Evolutionary conservation across 1,140 invertebrate species (phyloP), one percentile per base, ranked within the genome.

Genomic region (Trichonephila inaurata): DNA sequence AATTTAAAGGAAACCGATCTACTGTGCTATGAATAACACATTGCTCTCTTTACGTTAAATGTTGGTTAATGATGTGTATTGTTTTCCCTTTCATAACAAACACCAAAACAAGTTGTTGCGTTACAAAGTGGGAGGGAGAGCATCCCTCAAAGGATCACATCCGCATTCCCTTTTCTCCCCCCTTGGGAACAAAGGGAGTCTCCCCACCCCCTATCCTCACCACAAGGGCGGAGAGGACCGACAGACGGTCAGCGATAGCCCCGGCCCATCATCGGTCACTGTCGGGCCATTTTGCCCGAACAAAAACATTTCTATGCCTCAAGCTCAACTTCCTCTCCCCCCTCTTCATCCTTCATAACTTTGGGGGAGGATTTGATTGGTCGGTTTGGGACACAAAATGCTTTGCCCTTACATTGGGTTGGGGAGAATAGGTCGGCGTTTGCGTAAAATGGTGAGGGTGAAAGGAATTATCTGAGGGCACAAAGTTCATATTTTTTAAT

Each of bases 161-260:
- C 51, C 51, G 51, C 51, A 51, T 51, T 51, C 51, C 10, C 28
- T 60, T 19, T 24, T 51, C 51, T 83, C 82, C 82, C 40, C n/a
- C 82, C 51, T 83, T 58, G 40, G 19, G 24, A 18, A 33, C 72
- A 33, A 40, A 51, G 40, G 19, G 40, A 21, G 40, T 14, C 16
- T 19, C 19, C 44, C 24, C 24, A 77, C 18, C 24, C 72, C 72
- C 72, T 77, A 33, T 77, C 72, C 72, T 61, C 24, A 62, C 85
- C 60, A 33, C 58, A 87, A 87, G 85, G 82, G 82, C 19, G 82
- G 44, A 87, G 85, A 62, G 24, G 72, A 24, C 87, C 62, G 87
- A 69, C 87, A 89, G 62, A 89, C 87, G 87, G 87, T 69, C 87
- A 89, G 64, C 87, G 87, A 89, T 89, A 89, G 87, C 87, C 87